Evolutionary conservation across 2,797 vertebrate genomes (phyloP), one percentile per base, ranked within the genome.

Genomic region (Poecilia picta): DNA sequence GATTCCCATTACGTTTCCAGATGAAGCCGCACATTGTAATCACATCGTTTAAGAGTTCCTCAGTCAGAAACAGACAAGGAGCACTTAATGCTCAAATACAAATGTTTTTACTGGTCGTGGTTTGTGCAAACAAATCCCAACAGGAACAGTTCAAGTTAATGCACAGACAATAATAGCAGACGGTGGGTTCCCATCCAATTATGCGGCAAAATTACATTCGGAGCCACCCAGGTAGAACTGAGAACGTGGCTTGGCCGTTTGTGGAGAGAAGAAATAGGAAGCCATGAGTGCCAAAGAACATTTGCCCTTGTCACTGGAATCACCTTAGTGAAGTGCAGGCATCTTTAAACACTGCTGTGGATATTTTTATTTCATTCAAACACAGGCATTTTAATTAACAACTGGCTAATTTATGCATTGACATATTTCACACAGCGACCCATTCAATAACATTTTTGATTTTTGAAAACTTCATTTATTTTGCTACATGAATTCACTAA

Each of bases 201-300:
- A 94, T 93, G 80, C 82, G 83, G 85, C 66, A 85, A 91, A 94
- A 94, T 95, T 93, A 93, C 91, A 95, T 94, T 95, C 91, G 84
- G 89, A 89, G 75, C 80, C 92, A 91, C 91, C 92, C 93, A 93
- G 93, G 92, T 94, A 93, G 93, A 94, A 93, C 89, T 85, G 87
- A 89, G 83, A 83, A 84, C 59, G 72, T 76, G 85, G 87, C 89
- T 82, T 89, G 81, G 83, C 70, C 87, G 74, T 84, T 87, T 84
- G 77, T 84, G 81, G 59, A 2, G n/a, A 74, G 78, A 76, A 77
- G 75, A 85, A 89, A 91, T 89, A 89, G 89, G 86, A 89, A 90
- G 83, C 92, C 85, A 79, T 66, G 47, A 72, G 90, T 90, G 87
- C 89, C 89, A 84, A 51, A 91, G 91, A 90, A 84, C 85, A 87